These are phyloP conservation scores for Heterotis niloticus DNA, from an alignment of 2,113 vertebrate genomes.

Conservation along the genomic window DNA sequence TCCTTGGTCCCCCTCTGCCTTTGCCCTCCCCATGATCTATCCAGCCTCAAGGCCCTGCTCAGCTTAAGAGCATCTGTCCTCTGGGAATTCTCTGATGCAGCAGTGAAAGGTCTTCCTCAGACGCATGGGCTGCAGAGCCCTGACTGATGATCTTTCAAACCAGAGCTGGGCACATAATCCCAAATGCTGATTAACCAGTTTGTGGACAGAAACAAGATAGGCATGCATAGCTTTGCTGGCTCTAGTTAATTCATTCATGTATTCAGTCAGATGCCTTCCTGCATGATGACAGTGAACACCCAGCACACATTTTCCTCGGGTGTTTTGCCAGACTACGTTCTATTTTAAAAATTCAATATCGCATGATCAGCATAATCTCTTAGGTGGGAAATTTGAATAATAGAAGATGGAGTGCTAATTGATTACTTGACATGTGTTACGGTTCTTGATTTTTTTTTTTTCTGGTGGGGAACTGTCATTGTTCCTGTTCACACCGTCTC, in stretches of 20 bases:
- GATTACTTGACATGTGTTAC: no score
- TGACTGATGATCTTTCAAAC: neutral
- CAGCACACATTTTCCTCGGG: neutral
- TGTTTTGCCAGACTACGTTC: neutral
- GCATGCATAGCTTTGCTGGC: neutral
- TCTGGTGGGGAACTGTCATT: no score
- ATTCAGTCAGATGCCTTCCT: neutral
- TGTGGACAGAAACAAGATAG: neutral
- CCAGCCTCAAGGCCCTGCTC: neutral
- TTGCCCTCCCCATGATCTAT: neutral
- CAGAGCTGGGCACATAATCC: neutral
- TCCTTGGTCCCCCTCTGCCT: neutral
- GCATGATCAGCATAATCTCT: neutral
- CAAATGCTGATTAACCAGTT: neutral
- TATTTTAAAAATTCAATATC: constrained; percentile 4
- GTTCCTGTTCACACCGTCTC: no score
- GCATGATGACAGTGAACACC: neutral
- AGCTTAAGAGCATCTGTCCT: neutral
- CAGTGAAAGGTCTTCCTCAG: neutral
- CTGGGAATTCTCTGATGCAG: neutral
- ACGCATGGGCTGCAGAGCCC: neutral
- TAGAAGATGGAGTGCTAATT: neutral
- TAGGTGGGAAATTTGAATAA: neutral
- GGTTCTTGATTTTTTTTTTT: no score
- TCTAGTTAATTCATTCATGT: neutral